Evolutionary conservation across 2,113 vertebrate species (phyloP).

Genomic region (Heterotilapia buettikoferi): DNA sequence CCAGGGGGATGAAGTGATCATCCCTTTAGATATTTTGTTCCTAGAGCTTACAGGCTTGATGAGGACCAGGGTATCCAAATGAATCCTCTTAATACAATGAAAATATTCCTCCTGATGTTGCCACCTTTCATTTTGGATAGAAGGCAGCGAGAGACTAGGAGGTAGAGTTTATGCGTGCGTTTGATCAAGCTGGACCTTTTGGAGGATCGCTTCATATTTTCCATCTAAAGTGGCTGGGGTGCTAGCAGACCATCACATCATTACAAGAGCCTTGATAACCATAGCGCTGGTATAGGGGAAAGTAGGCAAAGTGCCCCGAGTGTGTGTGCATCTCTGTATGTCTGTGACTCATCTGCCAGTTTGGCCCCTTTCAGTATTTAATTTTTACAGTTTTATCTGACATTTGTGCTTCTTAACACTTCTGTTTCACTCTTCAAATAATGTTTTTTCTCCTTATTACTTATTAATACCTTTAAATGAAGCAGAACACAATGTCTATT

Average conservation of each 20-base stretch:
- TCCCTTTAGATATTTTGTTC: constrained; percentile 8
- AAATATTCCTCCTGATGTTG: constrained; percentile 15
- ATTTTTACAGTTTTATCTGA: background rate
- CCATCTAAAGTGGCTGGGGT: constrained; percentile 45
- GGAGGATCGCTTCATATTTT: constrained; percentile 53
- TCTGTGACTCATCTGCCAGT: constrained; percentile 5
- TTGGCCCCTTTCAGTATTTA: background rate
- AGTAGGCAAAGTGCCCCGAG: constrained; percentile 37
- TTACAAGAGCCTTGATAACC: constrained; percentile 54
- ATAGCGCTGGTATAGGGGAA: constrained; percentile 53
- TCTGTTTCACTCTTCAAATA: background rate
- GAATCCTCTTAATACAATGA: constrained; percentile 18
- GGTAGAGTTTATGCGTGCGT: constrained; percentile 13
- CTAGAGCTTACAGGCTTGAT: constrained; percentile 23
- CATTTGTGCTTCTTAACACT: background rate
- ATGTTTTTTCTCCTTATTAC: background rate
- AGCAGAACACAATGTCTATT: background rate
- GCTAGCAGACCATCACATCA: constrained; percentile 75
- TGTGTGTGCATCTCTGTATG: background rate
- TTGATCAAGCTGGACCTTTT: constrained; percentile 56
- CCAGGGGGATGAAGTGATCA: constrained; percentile 33
- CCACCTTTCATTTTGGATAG: constrained; percentile 7
- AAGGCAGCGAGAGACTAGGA: background rate
- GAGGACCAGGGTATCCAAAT: background rate
- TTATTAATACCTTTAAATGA: background rate